Base-by-base conservation (phyloP, 2,113 vertebrate species). In the Otolemur garnettii region DNA sequence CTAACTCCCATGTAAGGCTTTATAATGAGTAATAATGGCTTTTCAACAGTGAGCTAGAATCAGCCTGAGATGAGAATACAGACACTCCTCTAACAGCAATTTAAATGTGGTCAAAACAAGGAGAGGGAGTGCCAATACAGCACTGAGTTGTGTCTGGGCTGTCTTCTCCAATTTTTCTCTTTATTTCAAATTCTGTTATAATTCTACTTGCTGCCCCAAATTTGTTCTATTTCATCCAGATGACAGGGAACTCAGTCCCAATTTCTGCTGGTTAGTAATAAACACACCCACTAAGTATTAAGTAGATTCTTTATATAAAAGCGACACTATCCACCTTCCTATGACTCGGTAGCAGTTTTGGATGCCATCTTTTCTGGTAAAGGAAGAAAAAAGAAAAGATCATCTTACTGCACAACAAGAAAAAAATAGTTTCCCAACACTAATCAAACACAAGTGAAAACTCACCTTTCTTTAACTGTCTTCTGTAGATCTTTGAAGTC, bases 401-500 rank as follows among this genome's bases (percentile, higher is more conserved):
- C 57, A 96, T 3, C 77, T 91, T 45, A 96, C 22, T 66, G 33
- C 38, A 68, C 0, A 92, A 13, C 38, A 83, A 81, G 74, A 94
- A 69, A 93, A 93, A 82, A 90, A 35, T 1, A 92, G 59, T 26
- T 71, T 18, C 8, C 26, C 1, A 28, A 71, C 45, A 87, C 3
- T 77, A 57, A 91, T 4, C 60, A 86, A 86, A 77, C 4, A 38
- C 1, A 50, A 28, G 13, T 42, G 64, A 95, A 92, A 80, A 91
- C 97, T 97, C 96, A 99, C 99, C 99, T 99, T 93, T 99, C 98
- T 55, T 98, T 99, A 90, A 99, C 97, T 74, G 98, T 98, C 71
- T 98, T 98, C 78, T 99, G 99, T 55, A 99, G 98, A 53, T 99
- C 98, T 81, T 87, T 98, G 90, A 99, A 99, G 68, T 99, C 99